These are phyloP conservation scores for Hyperoodon ampullatus DNA, from an alignment of 2,113 vertebrate genomes.

Conservation along the genomic window DNA sequence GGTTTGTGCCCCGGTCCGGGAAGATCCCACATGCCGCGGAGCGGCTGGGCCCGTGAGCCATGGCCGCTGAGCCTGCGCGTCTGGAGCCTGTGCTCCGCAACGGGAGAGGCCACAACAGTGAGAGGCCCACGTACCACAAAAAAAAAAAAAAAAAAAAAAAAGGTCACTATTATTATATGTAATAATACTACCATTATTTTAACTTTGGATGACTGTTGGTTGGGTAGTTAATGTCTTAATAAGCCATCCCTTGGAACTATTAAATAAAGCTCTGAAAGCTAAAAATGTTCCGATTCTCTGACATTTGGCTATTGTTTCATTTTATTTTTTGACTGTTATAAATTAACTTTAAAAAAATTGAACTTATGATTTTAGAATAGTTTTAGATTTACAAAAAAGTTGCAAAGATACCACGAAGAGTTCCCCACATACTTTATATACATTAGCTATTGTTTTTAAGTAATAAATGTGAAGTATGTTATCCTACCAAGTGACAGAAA, in stretches of 20 bases:
- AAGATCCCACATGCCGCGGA: too few species aligned
- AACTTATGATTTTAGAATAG: constrained; percentile 21
- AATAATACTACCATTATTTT: constrained; percentile 2
- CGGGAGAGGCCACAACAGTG: too few species aligned
- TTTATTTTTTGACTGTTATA: constrained; percentile 7
- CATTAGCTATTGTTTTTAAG: neutral
- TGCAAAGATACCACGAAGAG: neutral
- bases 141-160: neutral
- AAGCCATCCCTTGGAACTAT: neutral
- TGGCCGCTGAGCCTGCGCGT: too few species aligned
- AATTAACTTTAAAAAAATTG: neutral
- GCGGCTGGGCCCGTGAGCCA: too few species aligned
- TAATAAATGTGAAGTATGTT: constrained; percentile 32
- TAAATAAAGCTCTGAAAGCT: neutral
- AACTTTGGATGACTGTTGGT: neutral
- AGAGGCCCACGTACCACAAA: too few species aligned
- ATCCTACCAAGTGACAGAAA: constrained; percentile 22
- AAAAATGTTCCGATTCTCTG: constrained; percentile 37
- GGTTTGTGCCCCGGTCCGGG: too few species aligned
- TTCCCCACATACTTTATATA: neutral
- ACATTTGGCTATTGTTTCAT: constrained; percentile 6
- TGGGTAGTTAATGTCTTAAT: neutral
- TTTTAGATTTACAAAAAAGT: constrained; percentile 38
- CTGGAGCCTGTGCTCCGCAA: too few species aligned
- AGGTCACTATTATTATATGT: neutral